These are phyloP conservation scores for Microcebus jonahi DNA, from an alignment of 2,113 vertebrate species.

Conservation along the genomic window DNA sequence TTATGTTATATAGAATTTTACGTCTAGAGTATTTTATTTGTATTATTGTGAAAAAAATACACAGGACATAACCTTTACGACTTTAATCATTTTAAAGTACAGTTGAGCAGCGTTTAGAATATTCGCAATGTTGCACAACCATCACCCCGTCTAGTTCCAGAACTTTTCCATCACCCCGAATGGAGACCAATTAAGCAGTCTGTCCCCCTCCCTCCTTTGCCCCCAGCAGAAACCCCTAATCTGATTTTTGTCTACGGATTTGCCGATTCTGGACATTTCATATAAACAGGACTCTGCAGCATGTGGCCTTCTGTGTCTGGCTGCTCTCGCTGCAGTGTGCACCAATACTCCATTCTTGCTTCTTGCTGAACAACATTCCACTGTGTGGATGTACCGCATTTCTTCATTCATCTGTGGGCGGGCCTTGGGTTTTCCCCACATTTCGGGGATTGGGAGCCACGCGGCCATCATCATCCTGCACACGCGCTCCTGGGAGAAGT, in stretches of 20 bases:
- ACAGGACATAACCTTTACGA: too few relatives aligned
- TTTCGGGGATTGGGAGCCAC: neutral
- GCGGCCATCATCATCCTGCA: fast-evolving
- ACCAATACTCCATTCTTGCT: neutral
- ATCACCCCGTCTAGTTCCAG: neutral
- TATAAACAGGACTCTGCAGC: fast-evolving
- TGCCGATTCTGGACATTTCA: neutral
- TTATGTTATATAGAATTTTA: neutral
- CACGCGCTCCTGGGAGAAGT: neutral
- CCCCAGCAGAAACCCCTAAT: neutral
- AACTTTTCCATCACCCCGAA: neutral
- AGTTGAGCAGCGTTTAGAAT: neutral
- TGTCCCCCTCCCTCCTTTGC: neutral
- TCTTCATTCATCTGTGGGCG: too few relatives aligned
- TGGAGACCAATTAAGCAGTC: neutral
- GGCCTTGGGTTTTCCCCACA: too few relatives aligned
- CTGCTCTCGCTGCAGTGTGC: neutral
- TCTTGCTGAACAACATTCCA: neutral
- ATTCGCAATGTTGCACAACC: too few relatives aligned
- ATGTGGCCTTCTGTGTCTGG: neutral
- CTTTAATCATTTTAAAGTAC: neutral
- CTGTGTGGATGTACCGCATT: fast-evolving
- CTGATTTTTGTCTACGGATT: too few relatives aligned
- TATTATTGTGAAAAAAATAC: neutral
- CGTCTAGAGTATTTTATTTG: neutral